Percentiles rank a stretch among this genome's conserved stretches.
phyloP scores from a whole-genome alignment of 2,113 vertebrate genomes.

The Cyprinodon brontotheroides region DNA sequence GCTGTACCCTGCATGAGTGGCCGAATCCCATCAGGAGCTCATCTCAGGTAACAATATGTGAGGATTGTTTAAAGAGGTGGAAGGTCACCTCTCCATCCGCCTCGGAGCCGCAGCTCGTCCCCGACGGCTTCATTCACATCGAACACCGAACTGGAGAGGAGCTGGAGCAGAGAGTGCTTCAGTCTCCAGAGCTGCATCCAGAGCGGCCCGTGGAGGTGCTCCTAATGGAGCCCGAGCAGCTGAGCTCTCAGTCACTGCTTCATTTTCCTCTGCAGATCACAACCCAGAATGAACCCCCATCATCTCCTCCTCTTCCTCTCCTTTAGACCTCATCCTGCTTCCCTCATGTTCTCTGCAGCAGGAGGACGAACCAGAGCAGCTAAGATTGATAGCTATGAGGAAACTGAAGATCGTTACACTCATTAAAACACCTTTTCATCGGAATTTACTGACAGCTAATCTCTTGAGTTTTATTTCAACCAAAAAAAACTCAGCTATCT shows the following conservation, averaged over 20 bases:
- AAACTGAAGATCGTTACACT: no score
- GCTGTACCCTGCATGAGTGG: constrained; percentile 46
- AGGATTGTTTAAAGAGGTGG: constrained; percentile 14
- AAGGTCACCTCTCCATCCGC: constrained; percentile 52
- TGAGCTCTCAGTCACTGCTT: background rate
- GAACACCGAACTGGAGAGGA: constrained; percentile 40
- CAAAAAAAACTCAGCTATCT: no score
- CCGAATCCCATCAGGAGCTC: constrained; percentile 37
- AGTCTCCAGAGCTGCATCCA: background rate
- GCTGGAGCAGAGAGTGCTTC: constrained; percentile 1
- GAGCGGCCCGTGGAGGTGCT: background rate
- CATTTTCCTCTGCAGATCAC: background rate
- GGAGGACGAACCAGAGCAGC: no score
- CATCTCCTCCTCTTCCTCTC: no score
- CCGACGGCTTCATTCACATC: constrained; percentile 33
- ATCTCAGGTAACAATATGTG: constrained; percentile 55
- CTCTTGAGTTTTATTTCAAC: no score
- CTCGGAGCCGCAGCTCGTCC: constrained; percentile 27
- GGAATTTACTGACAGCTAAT: no score
- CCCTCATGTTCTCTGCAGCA: no score
- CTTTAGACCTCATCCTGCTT: no score
- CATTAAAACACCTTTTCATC: no score
- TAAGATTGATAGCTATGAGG: no score
- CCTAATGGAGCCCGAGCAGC: background rate
- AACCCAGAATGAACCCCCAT: no score